Evolutionary conservation across 2,797 vertebrate species (phyloP).

Genomic region (Luscinia megarhynchos): DNA sequence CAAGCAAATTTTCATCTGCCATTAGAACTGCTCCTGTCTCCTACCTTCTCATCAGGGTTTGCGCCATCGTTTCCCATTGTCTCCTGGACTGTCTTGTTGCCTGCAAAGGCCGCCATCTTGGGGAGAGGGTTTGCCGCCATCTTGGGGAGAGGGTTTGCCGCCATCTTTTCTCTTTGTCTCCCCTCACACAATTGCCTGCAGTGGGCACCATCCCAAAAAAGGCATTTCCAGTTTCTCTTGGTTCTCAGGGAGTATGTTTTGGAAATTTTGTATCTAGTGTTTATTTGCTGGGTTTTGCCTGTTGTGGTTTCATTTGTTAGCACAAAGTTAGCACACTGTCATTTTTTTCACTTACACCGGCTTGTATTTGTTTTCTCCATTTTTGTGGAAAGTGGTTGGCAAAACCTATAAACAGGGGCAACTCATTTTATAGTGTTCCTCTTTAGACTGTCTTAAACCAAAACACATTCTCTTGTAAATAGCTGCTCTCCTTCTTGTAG

Average conservation of each 20-base stretch:
- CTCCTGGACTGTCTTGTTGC: rapidly evolving
- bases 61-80: rapidly evolving
- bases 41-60: neutral
- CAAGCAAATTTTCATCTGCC: neutral
- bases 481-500: neutral
- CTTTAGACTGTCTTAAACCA: neutral
- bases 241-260: neutral
- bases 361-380: rapidly evolving
- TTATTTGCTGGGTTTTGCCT: neutral
- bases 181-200: rapidly evolving
- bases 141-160: neutral
- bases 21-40: neutral
- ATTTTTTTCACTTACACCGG: neutral
- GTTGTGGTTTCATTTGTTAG: neutral
- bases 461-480: neutral
- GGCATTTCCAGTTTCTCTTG: neutral
- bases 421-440: neutral
- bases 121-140: too few species aligned
- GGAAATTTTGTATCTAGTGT: neutral
- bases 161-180: neutral
- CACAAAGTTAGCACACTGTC: neutral
- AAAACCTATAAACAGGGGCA: neutral
- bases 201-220: rapidly evolving
- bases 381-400: neutral
- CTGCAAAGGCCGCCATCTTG: neutral